phyloP scores from a whole-genome alignment of 2,113 vertebrate genomes.

The Pavo muticus region DNA sequence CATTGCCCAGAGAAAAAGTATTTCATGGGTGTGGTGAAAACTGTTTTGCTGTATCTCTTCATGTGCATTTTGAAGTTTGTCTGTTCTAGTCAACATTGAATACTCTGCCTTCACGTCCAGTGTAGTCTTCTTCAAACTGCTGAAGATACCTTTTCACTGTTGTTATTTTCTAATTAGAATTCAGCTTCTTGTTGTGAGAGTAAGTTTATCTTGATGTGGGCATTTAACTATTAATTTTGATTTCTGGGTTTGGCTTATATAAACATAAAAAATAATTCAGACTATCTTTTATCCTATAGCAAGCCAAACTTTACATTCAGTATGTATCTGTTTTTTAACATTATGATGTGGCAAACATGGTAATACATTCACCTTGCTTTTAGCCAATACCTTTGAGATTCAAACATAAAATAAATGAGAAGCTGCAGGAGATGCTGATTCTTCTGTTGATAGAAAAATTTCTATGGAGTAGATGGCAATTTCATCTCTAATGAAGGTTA shows the following conservation, averaged over 20 bases:
- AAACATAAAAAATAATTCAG: not conserved
- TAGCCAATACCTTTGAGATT: not conserved
- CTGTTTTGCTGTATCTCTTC: not conserved
- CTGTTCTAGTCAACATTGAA: not conserved
- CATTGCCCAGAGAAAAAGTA: not conserved
- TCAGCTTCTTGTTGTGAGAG: not conserved
- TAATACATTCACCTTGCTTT: accelerated
- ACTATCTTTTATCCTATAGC: not conserved
- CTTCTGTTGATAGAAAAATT: not conserved
- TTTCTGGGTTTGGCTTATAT: not conserved
- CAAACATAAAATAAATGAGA: not conserved
- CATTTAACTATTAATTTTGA: not conserved
- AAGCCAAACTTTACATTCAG: not conserved
- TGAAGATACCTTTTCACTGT: not conserved
- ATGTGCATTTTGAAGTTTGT: not conserved
- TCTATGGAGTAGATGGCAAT: not conserved
- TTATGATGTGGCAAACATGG: too few species aligned
- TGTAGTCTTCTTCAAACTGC: not conserved
- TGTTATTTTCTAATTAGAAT: not conserved
- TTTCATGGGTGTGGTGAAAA: not conserved
- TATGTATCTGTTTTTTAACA: not conserved
- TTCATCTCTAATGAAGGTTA: not conserved
- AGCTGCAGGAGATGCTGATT: not conserved
- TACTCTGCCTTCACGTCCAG: not conserved
- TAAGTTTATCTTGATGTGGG: not conserved